Percentiles rank a stretch among this genome's conserved stretches.
Evolutionary conservation across 1,140 invertebrate genomes (phyloP).

Genomic region (Phortica variegata): DNA sequence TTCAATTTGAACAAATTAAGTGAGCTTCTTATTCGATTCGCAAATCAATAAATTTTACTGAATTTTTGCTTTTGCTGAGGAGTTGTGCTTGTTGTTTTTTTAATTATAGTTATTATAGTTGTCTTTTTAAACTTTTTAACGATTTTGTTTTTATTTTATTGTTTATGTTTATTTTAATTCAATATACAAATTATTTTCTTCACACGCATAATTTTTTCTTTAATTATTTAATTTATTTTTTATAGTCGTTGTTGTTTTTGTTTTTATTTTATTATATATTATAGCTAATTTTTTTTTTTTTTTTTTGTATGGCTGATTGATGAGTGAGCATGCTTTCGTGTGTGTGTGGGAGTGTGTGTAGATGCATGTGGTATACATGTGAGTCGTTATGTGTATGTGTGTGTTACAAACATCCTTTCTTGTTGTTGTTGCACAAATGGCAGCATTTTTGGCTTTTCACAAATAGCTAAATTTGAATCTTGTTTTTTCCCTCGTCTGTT

Average conservation of each 20-base stretch:
- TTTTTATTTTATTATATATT: conserved; percentile 16
- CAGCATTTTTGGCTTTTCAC: conserved; percentile 1
- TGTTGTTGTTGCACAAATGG: not conserved
- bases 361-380: conserved; percentile 19
- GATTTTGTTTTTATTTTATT: conserved; percentile 1
- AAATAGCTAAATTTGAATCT: conserved; percentile 5
- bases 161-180: conserved; percentile 26
- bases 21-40: too few relatives aligned
- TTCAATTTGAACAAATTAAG: too few relatives aligned
- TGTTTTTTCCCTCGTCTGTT: too few relatives aligned
- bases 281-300: conserved; percentile 15
- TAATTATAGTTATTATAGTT: conserved; percentile 5
- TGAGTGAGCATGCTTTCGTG: conserved; percentile 5
- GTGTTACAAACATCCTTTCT: conserved; percentile 12
- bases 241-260: conserved; percentile 33
- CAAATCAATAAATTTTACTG: too few relatives aligned
- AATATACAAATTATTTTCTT: conserved; percentile 42
- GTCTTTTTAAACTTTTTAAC: conserved; percentile 22
- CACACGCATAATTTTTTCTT: conserved; percentile 30
- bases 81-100: conserved; percentile 9
- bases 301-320: conserved; percentile 13
- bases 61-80: conserved; percentile 24
- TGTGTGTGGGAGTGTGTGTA: conserved; percentile 13
- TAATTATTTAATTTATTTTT: conserved; percentile 47
- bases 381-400: not conserved